Percentiles rank a stretch among this genome's conserved stretches.
These are phyloP conservation scores for Ptycholaimellus sp. DNA, from an alignment of 2,888 invertebrate genomes.

Conservation along the genomic window DNA sequence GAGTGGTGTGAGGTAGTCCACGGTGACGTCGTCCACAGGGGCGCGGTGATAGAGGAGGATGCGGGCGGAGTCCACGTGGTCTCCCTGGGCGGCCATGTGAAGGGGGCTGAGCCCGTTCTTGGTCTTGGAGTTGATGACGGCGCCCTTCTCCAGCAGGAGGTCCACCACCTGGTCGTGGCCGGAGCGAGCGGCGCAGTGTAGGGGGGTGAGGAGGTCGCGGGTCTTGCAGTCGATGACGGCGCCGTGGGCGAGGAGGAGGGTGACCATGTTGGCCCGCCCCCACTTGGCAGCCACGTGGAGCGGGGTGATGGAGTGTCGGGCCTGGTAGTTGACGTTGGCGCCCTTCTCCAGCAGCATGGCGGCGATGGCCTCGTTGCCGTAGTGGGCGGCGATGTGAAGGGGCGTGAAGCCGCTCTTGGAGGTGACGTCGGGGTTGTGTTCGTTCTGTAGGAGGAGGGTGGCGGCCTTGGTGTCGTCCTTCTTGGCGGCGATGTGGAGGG, in stretches of 20 bases:
- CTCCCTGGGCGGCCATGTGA: slow-evolving; percentile 97
- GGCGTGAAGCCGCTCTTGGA: slow-evolving; percentile 96
- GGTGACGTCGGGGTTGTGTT: slow-evolving; percentile 91
- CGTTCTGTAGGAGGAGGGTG: slow-evolving; percentile 74
- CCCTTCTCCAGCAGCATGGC: slow-evolving; percentile 75
- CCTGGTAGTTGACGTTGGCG: slow-evolving; percentile 90
- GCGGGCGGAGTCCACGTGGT: slow-evolving; percentile 88
- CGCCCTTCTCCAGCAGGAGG: slow-evolving; percentile 68
- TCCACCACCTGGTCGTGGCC: slow-evolving; percentile 95
- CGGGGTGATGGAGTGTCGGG: slow-evolving; percentile 93
- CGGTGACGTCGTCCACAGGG: slow-evolving; percentile 92
- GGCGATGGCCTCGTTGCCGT: slow-evolving; percentile 89
- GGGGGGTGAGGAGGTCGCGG: slow-evolving; percentile 68
- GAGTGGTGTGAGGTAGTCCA: slow-evolving; percentile 86
- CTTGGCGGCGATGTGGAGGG: slow-evolving; percentile 95
- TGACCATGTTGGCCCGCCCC: slow-evolving; percentile 93
- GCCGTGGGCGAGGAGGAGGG: slow-evolving; percentile 64
- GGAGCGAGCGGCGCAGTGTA: slow-evolving; percentile 89
- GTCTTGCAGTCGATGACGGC: slow-evolving; percentile 54
- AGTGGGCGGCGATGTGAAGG: slow-evolving; percentile 92
- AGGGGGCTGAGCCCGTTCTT: slow-evolving; percentile 66
- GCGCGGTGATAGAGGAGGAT: slow-evolving; percentile 80
- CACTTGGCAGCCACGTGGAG: slow-evolving; percentile 96
- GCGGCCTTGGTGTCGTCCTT: slow-evolving; percentile 98
- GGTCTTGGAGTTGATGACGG: slow-evolving; percentile 87